Percentiles rank a stretch among this genome's conserved stretches.
Evolutionary conservation across 2,888 invertebrate species (phyloP).

Genomic region (Caenorhabditis becei): DNA sequence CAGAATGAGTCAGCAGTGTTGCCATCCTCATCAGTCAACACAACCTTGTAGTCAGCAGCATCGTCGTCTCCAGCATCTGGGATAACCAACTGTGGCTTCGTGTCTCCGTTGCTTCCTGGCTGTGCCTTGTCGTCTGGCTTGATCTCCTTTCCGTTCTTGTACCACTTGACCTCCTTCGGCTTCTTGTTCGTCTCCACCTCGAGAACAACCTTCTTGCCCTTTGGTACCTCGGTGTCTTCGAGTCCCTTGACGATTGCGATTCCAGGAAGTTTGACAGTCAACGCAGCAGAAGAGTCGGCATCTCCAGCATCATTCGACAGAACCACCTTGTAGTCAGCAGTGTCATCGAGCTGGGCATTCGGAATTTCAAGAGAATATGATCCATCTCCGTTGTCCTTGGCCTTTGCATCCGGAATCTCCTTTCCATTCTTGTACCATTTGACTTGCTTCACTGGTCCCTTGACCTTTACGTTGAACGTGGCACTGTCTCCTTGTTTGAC

Average conservation of each 20-base stretch:
- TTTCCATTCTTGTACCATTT: constrained; percentile 86
- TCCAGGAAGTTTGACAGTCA: constrained; percentile 69
- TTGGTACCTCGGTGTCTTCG: constrained; percentile 86
- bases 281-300: constrained; percentile 78
- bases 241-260: constrained; percentile 86
- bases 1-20: constrained; percentile 77
- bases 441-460: constrained; percentile 90
- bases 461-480: constrained; percentile 84
- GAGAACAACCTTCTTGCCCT: constrained; percentile 89
- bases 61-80: constrained; percentile 73
- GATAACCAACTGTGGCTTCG: constrained; percentile 71
- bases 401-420: constrained; percentile 80
- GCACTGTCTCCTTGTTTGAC: constrained; percentile 91
- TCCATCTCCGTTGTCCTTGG: constrained; percentile 75
- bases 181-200: constrained; percentile 87
- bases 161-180: constrained; percentile 91
- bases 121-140: constrained; percentile 76
- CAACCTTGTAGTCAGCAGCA: constrained; percentile 73
- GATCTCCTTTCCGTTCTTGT: constrained; percentile 81
- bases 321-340: constrained; percentile 78
- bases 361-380: constrained; percentile 76
- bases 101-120: constrained; percentile 71
- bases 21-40: constrained; percentile 73
- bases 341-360: constrained; percentile 73
- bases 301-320: constrained; percentile 80